A percentile compares a stretch with the other conserved stretches of the same genome.
Evolutionary conservation across 2,113 vertebrate species (phyloP).

Genomic region (Bos javanicus): DNA sequence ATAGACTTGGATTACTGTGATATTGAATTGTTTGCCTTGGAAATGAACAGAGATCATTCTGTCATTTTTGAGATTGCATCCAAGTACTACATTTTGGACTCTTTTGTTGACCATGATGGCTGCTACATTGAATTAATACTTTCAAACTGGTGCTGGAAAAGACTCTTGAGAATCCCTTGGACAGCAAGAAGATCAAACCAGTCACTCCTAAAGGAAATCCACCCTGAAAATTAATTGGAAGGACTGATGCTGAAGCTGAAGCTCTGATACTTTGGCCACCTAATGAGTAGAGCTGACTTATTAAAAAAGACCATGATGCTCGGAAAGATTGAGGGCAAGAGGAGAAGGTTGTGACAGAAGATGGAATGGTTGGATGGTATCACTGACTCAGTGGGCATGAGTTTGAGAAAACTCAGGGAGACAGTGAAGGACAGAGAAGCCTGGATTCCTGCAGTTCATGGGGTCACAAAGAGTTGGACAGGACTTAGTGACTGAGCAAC

Average conservation of each 20-base stretch:
- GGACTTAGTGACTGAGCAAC: background rate
- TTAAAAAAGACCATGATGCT: background rate
- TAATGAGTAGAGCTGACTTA: background rate
- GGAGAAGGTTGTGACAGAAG: background rate
- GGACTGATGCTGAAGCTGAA: background rate
- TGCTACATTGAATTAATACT: background rate
- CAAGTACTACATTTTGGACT: too few species aligned
- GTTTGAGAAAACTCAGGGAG: background rate
- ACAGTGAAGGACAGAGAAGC: background rate
- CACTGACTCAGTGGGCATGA: background rate
- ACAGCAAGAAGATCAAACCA: background rate
- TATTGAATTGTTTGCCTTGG: too few species aligned
- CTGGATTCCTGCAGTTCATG: background rate
- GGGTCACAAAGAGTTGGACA: background rate
- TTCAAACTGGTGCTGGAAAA: background rate
- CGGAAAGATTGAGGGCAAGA: background rate
- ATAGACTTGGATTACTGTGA: too few species aligned
- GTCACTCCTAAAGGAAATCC: background rate
- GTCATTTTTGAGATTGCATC: too few species aligned
- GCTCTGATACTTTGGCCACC: background rate
- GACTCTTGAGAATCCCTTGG: background rate
- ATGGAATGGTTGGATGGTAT: background rate
- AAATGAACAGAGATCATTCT: too few species aligned
- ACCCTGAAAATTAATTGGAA: background rate
- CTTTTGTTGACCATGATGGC: too few species aligned